Evolutionary conservation across 2,113 vertebrate genomes (phyloP).

Genomic region (Cinclus mexicanus): DNA sequence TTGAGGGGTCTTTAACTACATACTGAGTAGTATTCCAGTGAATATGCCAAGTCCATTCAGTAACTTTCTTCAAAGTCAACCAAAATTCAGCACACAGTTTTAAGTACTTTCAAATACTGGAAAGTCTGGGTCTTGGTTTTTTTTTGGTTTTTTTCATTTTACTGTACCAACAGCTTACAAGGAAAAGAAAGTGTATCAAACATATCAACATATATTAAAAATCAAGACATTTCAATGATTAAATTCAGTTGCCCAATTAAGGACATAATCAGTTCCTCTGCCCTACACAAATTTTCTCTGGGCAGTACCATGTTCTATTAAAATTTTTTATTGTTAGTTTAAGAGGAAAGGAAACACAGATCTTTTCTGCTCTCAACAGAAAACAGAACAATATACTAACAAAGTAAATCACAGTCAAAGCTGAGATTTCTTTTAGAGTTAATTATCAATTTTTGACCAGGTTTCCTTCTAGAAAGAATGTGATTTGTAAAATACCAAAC

Average conservation of each 20-base stretch:
- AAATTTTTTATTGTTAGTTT: background rate
- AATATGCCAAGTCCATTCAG: background rate
- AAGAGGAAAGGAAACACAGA: background rate
- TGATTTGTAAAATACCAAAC: background rate
- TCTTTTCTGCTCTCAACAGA: background rate
- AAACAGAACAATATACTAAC: background rate
- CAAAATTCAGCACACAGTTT: background rate
- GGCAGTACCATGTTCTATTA: background rate
- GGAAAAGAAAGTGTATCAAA: background rate
- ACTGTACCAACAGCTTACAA: background rate
- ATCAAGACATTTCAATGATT: background rate
- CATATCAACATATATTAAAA: background rate
- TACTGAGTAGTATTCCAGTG: background rate
- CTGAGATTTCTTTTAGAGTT: background rate
- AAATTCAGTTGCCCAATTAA: background rate
- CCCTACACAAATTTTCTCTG: background rate
- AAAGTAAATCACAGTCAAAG: background rate
- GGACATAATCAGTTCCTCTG: background rate
- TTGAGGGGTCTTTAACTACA: background rate
- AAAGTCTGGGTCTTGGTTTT: background rate
- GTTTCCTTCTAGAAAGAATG: background rate
- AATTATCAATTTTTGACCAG: background rate
- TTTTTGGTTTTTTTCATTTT: background rate
- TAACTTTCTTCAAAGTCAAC: background rate
- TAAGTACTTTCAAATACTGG: background rate